A percentile compares a stretch with the other conserved stretches of the same genome.
Conservation (phyloP, 2,888 invertebrate species). For the Abscondita cerata region DNA sequence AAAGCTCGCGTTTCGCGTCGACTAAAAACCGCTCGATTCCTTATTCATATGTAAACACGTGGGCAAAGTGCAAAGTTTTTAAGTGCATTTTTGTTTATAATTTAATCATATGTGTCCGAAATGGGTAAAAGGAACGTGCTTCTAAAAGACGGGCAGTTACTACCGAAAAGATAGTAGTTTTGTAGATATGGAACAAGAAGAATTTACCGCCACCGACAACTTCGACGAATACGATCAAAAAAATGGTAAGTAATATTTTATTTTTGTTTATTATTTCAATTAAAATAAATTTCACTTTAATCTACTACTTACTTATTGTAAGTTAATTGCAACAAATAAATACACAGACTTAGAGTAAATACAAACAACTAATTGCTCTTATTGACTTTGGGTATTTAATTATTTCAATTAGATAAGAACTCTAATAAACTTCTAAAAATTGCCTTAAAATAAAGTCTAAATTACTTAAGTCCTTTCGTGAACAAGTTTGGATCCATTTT, state of each 20-base stretch:
- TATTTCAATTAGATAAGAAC: too few relatives aligned
- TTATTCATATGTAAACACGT: background rate
- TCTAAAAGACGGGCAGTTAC: conserved; percentile 22
- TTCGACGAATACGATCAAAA: conserved; percentile 13
- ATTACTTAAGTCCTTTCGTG: too few relatives aligned
- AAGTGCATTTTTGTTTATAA: background rate
- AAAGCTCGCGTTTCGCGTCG: conserved; percentile 11
- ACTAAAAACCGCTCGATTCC: background rate
- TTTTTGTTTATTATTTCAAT: too few relatives aligned
- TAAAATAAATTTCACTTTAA: too few relatives aligned
- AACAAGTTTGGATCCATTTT: too few relatives aligned
- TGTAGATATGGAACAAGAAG: conserved; percentile 17
- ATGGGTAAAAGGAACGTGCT: conserved; percentile 21
- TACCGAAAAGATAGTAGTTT: conserved; percentile 12
- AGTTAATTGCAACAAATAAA: too few relatives aligned
- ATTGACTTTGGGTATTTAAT: too few relatives aligned
- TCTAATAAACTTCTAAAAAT: too few relatives aligned
- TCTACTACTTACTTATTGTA: too few relatives aligned
- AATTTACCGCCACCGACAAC: background rate
- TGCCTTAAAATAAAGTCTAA: too few relatives aligned
- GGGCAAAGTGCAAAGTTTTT: conserved; percentile 4
- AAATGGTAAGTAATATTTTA: conserved; percentile 16
- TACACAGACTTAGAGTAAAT: too few relatives aligned
- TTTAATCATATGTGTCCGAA: background rate
- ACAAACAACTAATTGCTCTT: too few relatives aligned